These are phyloP conservation scores for Felis catus DNA, from an alignment of 2,113 vertebrate species.

Conservation along the genomic window DNA sequence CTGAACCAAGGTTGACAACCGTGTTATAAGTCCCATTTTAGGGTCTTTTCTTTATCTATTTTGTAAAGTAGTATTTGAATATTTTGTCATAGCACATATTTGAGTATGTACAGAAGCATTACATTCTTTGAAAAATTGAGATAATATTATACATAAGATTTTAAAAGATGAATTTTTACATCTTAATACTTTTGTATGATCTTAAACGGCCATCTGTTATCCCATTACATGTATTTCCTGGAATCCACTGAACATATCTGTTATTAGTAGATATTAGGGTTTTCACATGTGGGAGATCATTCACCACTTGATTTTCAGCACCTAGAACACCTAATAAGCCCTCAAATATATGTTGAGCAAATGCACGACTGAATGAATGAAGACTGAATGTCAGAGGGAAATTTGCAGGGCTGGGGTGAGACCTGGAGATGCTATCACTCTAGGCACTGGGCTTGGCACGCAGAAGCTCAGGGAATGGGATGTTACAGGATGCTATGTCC, in stretches of 20 bases:
- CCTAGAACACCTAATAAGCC: not conserved
- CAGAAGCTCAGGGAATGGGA: not conserved
- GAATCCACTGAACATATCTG: not conserved
- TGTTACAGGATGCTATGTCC: not conserved
- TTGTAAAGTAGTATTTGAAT: not conserved
- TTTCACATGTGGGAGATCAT: not conserved
- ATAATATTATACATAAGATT: not conserved
- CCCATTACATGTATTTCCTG: not conserved
- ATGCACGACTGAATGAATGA: not conserved
- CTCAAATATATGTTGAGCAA: not conserved
- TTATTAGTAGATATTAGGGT: not conserved
- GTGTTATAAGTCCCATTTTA: not conserved
- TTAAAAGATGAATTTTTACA: not conserved
- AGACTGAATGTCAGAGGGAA: not conserved
- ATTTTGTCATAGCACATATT: not conserved
- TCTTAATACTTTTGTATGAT: not conserved
- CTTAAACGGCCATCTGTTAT: not conserved
- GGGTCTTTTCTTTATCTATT: not conserved
- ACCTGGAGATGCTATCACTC: not conserved
- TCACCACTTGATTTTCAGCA: not conserved
- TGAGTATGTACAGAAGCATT: not conserved
- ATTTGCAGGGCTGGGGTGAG: not conserved
- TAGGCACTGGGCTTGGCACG: not conserved
- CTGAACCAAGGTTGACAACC: not conserved
- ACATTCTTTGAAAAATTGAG: not conserved